Base-by-base conservation (phyloP, 2,113 vertebrate genomes). In the Etheostoma cragini region DNA sequence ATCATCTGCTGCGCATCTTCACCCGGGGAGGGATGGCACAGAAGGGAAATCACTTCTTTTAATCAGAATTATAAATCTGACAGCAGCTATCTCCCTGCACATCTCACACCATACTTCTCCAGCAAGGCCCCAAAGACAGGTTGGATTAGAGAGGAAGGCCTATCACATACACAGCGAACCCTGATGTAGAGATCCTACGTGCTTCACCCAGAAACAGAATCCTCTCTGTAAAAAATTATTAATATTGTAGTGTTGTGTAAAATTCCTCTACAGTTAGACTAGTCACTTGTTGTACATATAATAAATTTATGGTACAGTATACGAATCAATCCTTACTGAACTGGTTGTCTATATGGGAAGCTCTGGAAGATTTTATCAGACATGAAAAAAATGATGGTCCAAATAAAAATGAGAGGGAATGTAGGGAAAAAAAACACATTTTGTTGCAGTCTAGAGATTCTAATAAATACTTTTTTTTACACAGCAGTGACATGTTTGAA, bases 21-120 rank as follows among this genome's bases (percentile, higher is more conserved):
- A 21, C 30, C 71, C 11, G 35, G 21, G 68, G 57, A 76, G 42
- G 35, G 52, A 52, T 67, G 61, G 52, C 54, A 33, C 22, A 63
- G 77, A 81, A 58, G 78, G 74, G 78, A 84, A 86, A 85, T 88
- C 79, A 79, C 79, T 78, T 81, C 30, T 76, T 88, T 86, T 88
- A 84, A 91, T 83, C 82, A 57, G 72, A 82, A 76, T 87, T 71
- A 86, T 83, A 87, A 81, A 91, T 91, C 88, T 71, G 63, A 35
- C 58, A 66, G 79, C 38, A 57, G 35, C 47, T 81, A 86, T 89
- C 87, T 54, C 3, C 15, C 19, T 17, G 47, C 65, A 50, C 76
- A 87, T 86, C 83, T 0, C 52, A 30, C 24, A 56, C 78, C 63
- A 80, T 80, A 68, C 54, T 57, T 87, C 72, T 81, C 58, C 58